These are phyloP conservation scores for Conus ventricosus DNA, from an alignment of 1,140 invertebrate genomes.

Conservation along the genomic window DNA sequence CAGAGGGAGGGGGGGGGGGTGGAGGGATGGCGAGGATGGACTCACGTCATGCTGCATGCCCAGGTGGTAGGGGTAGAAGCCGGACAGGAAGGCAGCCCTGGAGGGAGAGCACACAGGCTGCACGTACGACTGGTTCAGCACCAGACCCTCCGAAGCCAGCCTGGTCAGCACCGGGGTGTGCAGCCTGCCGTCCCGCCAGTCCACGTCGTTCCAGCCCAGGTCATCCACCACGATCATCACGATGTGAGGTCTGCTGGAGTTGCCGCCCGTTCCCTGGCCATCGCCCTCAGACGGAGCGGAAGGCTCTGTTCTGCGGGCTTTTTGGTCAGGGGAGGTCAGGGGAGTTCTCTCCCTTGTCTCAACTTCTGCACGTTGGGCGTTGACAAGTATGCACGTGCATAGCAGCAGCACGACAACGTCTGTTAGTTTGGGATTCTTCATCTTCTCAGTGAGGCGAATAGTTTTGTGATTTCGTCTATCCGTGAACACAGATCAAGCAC, in stretches of 20 bases:
- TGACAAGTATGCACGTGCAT: not conserved
- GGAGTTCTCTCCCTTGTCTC: not conserved
- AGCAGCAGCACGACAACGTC: not conserved
- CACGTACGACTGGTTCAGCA: slow-evolving; percentile 24
- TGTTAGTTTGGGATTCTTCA: not conserved
- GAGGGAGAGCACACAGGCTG: slow-evolving; percentile 71
- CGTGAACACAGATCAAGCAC: no score
- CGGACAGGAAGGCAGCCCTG: slow-evolving; percentile 87
- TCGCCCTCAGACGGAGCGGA: not conserved
- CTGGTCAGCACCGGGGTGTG: slow-evolving; percentile 18
- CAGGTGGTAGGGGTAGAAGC: slow-evolving; percentile 88
- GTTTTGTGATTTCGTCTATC: not conserved
- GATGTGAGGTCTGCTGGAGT: slow-evolving; percentile 42
- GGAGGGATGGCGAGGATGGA: not conserved
- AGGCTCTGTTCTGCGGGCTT: not conserved
- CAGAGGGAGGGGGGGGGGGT: no score
- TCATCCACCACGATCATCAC: slow-evolving; percentile 59
- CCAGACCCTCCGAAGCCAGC: slow-evolving; percentile 16
- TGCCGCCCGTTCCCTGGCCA: not conserved
- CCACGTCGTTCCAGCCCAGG: slow-evolving; percentile 44
- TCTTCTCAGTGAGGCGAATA: not conserved
- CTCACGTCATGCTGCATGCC: slow-evolving; percentile 75
- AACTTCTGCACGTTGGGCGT: not conserved
- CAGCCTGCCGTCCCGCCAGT: slow-evolving; percentile 19
- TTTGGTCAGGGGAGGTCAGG: not conserved